phyloP scores from a whole-genome alignment of 1,140 invertebrate species.

The Ridgeia piscesae region DNA sequence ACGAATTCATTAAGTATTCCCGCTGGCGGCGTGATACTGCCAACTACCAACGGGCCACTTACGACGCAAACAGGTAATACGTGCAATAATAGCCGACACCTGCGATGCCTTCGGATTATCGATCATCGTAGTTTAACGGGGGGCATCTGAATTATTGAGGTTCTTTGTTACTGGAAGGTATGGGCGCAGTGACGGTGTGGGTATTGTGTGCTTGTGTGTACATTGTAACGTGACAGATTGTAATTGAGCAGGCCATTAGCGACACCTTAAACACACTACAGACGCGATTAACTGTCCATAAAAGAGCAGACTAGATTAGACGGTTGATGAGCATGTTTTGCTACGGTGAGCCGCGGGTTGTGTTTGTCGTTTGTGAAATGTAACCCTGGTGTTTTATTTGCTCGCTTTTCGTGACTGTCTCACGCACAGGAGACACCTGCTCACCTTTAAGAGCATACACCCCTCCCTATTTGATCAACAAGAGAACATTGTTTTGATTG shows the following conservation, averaged over 20 bases:
- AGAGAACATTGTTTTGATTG: not conserved
- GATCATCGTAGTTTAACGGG: not conserved
- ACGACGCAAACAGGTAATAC: not conserved
- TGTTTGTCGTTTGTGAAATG: not conserved
- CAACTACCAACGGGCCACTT: conserved; percentile 17
- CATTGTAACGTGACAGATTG: not conserved
- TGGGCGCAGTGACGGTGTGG: not conserved
- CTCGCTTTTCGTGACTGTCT: not conserved
- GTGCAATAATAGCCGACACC: not conserved
- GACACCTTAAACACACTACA: not conserved
- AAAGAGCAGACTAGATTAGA: not conserved
- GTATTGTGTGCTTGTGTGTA: not conserved
- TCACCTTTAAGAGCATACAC: not conserved
- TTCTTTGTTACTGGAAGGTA: not conserved
- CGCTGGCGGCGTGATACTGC: not conserved
- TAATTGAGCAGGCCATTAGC: not conserved
- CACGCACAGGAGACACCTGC: not conserved
- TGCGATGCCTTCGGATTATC: not conserved
- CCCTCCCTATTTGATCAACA: not conserved
- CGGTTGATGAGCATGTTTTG: not conserved
- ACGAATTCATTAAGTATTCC: conserved; percentile 8
- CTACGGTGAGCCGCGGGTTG: not conserved
- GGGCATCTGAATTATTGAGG: not conserved
- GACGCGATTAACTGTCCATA: not conserved
- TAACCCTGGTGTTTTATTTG: not conserved